Evolutionary conservation across 2,113 vertebrate genomes (phyloP).

Genomic region (Monarcha castaneiventris): DNA sequence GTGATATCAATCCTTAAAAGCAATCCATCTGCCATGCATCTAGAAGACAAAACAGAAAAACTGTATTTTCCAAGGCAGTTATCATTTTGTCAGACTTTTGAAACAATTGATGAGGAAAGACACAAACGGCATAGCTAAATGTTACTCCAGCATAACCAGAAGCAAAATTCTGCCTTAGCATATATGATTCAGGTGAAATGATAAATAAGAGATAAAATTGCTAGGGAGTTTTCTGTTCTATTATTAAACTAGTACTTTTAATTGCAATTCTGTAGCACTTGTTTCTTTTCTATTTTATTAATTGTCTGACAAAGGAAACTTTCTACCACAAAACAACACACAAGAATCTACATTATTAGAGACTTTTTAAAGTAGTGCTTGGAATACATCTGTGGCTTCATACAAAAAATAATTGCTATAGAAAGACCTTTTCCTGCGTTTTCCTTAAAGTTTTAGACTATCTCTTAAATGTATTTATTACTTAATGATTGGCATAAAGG

Average conservation of each 20-base stretch:
- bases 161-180: background rate
- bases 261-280: background rate
- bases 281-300: background rate
- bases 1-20: background rate
- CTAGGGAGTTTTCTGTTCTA: background rate
- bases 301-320: background rate
- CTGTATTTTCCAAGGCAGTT: background rate
- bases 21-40: background rate
- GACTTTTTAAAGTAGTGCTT: background rate
- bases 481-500: conserved; percentile 29
- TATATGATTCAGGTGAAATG: rapidly evolving
- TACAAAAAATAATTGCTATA: background rate
- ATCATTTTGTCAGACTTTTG: background rate
- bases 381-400: background rate
- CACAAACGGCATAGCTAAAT: background rate
- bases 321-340: background rate
- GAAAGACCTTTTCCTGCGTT: background rate
- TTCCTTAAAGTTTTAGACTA: conserved; percentile 18
- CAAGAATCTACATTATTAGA: background rate
- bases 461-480: conserved; percentile 44
- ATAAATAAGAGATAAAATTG: background rate
- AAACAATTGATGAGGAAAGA: background rate
- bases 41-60: background rate
- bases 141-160: background rate
- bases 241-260: background rate